Conservation (phyloP, 2,113 vertebrate species). For the Gallinago undulata region DNA sequence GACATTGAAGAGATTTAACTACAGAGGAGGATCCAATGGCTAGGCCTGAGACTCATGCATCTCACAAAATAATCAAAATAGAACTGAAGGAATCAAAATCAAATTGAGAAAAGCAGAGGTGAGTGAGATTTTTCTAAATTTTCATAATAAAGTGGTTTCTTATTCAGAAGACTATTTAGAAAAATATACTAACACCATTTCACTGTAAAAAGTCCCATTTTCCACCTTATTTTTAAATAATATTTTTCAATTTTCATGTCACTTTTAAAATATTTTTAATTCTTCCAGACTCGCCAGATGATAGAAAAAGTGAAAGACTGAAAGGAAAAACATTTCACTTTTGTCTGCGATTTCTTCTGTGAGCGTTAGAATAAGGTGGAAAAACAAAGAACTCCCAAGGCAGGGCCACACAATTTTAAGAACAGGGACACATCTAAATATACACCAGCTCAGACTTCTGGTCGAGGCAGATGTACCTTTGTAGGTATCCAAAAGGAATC, state of each 20-base stretch:
- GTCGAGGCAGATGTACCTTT: background rate
- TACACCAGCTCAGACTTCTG: background rate
- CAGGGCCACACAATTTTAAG: background rate
- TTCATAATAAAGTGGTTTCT: background rate
- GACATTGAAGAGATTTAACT: background rate
- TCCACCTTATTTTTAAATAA: background rate
- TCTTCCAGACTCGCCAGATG: background rate
- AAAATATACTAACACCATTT: background rate
- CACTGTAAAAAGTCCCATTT: background rate
- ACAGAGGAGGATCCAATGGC: background rate
- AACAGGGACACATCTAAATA: background rate
- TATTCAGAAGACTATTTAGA: background rate
- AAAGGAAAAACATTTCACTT: background rate
- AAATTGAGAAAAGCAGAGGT: background rate
- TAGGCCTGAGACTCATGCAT: background rate
- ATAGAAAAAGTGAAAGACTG: background rate
- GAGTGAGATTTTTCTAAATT: background rate
- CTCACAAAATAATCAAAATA: background rate
- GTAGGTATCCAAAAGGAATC: background rate
- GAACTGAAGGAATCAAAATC: background rate
- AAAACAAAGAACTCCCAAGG: background rate
- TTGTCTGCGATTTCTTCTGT: background rate
- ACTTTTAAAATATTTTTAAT: background rate
- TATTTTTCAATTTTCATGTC: background rate
- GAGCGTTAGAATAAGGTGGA: background rate